These are phyloP conservation scores for Rotaria macrura DNA, from an alignment of 2,888 invertebrate genomes.

Conservation along the genomic window DNA sequence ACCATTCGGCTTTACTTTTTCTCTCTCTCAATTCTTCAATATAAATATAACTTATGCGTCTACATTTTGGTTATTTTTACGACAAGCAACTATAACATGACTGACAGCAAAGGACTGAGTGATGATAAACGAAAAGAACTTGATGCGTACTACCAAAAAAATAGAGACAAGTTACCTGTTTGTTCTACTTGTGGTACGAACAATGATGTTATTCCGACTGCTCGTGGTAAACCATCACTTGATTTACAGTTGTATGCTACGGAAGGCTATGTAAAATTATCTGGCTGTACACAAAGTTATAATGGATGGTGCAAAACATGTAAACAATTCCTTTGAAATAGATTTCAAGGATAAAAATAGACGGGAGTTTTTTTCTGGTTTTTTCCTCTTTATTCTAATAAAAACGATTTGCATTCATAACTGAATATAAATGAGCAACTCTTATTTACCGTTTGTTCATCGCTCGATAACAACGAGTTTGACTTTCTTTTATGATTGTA, in stretches of 20 bases:
- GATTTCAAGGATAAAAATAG: background rate
- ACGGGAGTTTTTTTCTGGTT: background rate
- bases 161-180: background rate
- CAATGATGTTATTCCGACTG: too few species aligned
- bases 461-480: background rate
- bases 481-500: background rate
- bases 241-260: background rate
- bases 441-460: background rate
- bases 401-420: background rate
- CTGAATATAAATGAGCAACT: background rate
- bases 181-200: too few species aligned
- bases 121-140: background rate
- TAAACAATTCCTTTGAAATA: background rate
- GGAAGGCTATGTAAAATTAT: background rate
- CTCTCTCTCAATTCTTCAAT: background rate
- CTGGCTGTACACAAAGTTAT: background rate
- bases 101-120: too few species aligned
- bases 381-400: background rate
- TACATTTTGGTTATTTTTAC: background rate
- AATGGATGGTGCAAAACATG: background rate
- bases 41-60: background rate
- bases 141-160: background rate
- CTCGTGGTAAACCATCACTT: background rate
- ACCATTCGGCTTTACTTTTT: background rate
- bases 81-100: background rate